Conservation (phyloP, 2,888 invertebrate genomes). For the Pammene aurita region DNA sequence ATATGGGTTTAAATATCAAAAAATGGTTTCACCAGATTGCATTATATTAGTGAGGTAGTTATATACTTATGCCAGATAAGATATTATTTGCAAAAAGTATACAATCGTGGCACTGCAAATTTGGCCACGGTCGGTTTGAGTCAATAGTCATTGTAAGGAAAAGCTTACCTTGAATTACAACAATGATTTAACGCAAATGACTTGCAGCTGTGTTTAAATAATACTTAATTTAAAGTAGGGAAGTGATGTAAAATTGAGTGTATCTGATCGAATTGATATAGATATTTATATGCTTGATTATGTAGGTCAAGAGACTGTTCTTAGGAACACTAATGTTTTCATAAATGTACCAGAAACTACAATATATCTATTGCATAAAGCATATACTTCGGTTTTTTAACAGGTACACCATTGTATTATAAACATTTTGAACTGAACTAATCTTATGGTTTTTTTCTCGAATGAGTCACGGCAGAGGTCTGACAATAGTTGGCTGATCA, state of each 20-base stretch:
- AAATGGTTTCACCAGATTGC: too few species aligned
- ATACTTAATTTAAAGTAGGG: background rate
- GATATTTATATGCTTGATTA: too few species aligned
- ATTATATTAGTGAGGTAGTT: too few species aligned
- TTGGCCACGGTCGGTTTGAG: slow-evolving; percentile 25
- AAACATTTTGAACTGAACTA: background rate
- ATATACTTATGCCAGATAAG: too few species aligned
- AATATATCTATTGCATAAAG: too few species aligned
- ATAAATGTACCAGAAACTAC: too few species aligned
- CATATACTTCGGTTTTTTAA: too few species aligned
- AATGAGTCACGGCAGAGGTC: slow-evolving; percentile 14
- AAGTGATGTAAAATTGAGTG: background rate
- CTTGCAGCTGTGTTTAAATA: slow-evolving; percentile 34
- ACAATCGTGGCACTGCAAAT: slow-evolving; percentile 25
- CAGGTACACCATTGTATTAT: too few species aligned
- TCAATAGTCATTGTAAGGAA: slow-evolving; percentile 29
- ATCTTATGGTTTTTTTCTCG: slow-evolving; percentile 10
- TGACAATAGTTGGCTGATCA: slow-evolving; percentile 35
- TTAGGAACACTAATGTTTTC: too few species aligned
- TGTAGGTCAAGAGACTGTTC: too few species aligned
- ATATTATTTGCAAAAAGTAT: slow-evolving; percentile 7
- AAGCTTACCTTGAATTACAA: slow-evolving; percentile 31
- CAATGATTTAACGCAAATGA: slow-evolving; percentile 21
- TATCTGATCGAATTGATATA: too few species aligned
- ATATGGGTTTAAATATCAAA: too few species aligned